Evolutionary conservation across 2,797 vertebrate genomes (phyloP).

Genomic region (Choloepus didactylus): DNA sequence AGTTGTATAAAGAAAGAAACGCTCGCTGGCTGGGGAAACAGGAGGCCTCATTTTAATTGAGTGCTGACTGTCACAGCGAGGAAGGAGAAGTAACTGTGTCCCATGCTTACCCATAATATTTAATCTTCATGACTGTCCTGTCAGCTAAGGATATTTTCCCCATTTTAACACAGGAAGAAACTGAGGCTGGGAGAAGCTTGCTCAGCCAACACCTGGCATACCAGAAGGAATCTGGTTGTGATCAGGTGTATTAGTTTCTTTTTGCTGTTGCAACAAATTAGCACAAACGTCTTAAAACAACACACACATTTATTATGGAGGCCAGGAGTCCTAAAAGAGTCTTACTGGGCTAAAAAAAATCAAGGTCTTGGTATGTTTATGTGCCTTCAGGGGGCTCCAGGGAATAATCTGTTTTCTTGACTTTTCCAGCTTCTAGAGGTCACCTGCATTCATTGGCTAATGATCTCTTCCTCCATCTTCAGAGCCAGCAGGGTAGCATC

Average conservation of each 20-base stretch:
- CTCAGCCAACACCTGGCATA: accelerated
- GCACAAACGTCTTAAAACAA: not conserved
- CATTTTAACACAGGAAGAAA: not conserved
- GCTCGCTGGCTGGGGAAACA: accelerated
- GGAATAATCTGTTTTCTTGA: not conserved
- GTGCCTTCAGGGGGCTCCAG: not conserved
- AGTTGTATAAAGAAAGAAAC: not conserved
- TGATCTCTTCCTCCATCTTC: not conserved
- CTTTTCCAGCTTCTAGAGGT: not conserved
- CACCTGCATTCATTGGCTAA: not conserved
- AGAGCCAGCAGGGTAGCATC: not conserved
- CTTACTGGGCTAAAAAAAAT: no score
- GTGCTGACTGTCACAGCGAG: not conserved
- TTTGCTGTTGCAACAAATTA: not conserved
- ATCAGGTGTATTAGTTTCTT: not conserved
- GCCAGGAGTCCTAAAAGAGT: not conserved
- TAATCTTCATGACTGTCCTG: not conserved
- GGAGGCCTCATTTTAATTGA: not conserved
- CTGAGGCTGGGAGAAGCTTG: not conserved
- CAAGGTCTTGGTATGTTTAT: accelerated
- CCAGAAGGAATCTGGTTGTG: not conserved
- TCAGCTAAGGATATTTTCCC: not conserved
- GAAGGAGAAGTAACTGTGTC: not conserved
- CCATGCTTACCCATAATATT: not conserved
- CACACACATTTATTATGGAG: not conserved